Conservation (phyloP, 2,113 vertebrate species). For the Otus sunia region DNA sequence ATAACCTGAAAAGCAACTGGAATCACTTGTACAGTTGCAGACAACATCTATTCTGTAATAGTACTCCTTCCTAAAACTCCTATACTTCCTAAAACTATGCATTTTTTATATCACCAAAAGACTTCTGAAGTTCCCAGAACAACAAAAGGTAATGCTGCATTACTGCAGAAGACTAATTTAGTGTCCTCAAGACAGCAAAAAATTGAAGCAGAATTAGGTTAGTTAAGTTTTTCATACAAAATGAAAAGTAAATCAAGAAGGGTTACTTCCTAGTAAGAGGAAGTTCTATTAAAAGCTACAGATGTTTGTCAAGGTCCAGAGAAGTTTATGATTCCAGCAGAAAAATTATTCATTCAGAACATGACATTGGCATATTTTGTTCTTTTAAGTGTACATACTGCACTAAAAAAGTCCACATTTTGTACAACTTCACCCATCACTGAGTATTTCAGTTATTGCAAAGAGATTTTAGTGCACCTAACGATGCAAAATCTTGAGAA, state of each 20-base stretch:
- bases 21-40: not conserved
- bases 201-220: slow-evolving; percentile 54
- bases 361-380: slow-evolving; percentile 38
- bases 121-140: slow-evolving; percentile 46
- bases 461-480: not conserved
- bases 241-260: slow-evolving; percentile 61
- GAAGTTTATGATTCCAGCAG: slow-evolving; percentile 59
- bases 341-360: slow-evolving; percentile 60
- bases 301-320: slow-evolving; percentile 53
- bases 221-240: slow-evolving; percentile 53
- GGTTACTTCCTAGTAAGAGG: slow-evolving; percentile 34
- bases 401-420: not conserved
- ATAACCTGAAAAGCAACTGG: not conserved
- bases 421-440: not conserved
- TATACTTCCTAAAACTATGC: not conserved
- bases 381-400: slow-evolving; percentile 25
- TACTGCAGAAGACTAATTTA: slow-evolving; percentile 18
- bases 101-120: not conserved
- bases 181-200: slow-evolving; percentile 47
- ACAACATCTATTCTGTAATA: not conserved
- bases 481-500: not conserved
- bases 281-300: slow-evolving; percentile 55
- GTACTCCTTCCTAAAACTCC: not conserved
- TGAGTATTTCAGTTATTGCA: not conserved
- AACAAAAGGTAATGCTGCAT: slow-evolving; percentile 34